Evolutionary conservation across 2,797 vertebrate genomes (phyloP).

Genomic region (Intellagama lesueurii): DNA sequence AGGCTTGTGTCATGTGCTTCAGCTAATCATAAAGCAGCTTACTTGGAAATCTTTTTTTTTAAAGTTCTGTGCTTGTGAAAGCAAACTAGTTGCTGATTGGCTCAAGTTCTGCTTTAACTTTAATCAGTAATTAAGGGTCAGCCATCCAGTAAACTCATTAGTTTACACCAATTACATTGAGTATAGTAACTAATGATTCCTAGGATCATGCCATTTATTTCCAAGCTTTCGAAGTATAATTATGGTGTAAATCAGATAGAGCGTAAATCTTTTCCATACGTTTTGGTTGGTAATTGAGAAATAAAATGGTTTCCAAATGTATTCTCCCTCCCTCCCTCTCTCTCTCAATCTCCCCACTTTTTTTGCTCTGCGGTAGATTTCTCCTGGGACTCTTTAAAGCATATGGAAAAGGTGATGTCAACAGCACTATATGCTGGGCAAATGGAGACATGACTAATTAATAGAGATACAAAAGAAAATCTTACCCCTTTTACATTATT

Average conservation of each 20-base stretch:
- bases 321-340: constrained; percentile 70
- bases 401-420: constrained; percentile 87
- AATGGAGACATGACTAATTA: constrained; percentile 85
- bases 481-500: constrained; percentile 76
- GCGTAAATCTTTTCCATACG: constrained; percentile 87
- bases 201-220: constrained; percentile 83
- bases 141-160: constrained; percentile 83
- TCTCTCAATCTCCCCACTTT: constrained; percentile 61
- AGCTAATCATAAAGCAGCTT: constrained; percentile 81
- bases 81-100: constrained; percentile 82
- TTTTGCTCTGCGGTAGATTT: constrained; percentile 80
- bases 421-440: constrained; percentile 80
- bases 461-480: constrained; percentile 84
- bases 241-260: constrained; percentile 86
- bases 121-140: constrained; percentile 85
- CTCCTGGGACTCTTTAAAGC: constrained; percentile 85
- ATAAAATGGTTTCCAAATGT: constrained; percentile 90
- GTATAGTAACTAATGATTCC: constrained; percentile 85
- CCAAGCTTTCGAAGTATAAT: constrained; percentile 85
- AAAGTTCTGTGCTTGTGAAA: constrained; percentile 77
- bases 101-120: constrained; percentile 78
- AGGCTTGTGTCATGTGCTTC: constrained; percentile 74
- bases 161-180: constrained; percentile 86
- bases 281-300: constrained; percentile 86
- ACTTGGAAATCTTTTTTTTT: constrained; percentile 79